These are phyloP conservation scores for Limnothrissa miodon DNA, from an alignment of 2,113 vertebrate species.

Conservation along the genomic window DNA sequence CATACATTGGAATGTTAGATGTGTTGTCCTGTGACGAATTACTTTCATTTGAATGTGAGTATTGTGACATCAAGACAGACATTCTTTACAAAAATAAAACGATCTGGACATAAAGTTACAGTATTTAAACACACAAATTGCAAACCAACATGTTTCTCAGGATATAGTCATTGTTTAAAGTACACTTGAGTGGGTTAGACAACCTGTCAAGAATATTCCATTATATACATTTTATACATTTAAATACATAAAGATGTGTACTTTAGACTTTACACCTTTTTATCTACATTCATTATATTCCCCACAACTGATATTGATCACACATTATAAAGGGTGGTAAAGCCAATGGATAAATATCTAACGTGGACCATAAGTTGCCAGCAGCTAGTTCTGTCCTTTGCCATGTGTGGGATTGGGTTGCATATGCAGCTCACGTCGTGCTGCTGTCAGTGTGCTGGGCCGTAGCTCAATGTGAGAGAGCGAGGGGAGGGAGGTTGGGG, in stretches of 20 bases:
- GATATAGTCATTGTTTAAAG: background rate
- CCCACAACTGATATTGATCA: background rate
- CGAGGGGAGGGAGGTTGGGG: background rate
- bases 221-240: background rate
- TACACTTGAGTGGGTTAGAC: background rate
- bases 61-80: background rate
- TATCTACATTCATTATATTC: background rate
- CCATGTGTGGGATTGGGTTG: background rate
- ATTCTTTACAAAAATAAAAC: conserved; percentile 3
- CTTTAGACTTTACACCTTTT: background rate
- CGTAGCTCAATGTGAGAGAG: background rate
- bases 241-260: background rate
- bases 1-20: background rate
- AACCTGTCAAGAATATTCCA: background rate
- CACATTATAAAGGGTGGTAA: background rate
- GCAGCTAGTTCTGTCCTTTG: background rate
- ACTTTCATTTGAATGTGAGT: background rate
- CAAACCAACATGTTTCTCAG: background rate
- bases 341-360: background rate
- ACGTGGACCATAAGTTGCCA: background rate
- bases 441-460: background rate
- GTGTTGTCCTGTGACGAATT: background rate
- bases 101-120: background rate
- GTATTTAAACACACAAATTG: background rate
- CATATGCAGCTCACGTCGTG: background rate